Conservation (phyloP, 2,797 vertebrate genomes). For the Dicrostonyx torquatus region DNA sequence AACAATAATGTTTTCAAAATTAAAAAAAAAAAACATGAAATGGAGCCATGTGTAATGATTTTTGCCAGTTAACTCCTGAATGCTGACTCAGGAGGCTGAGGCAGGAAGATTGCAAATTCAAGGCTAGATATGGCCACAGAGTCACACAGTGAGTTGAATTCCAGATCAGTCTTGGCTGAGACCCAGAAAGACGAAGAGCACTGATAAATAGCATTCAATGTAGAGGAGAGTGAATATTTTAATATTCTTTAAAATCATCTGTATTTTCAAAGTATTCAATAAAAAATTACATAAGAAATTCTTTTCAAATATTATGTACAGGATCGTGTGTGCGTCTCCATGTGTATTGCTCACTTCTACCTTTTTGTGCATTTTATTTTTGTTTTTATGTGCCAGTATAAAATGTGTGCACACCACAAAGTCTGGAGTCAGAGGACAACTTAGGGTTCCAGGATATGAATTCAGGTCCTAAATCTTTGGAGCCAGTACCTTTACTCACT, state of each 20-base stretch:
- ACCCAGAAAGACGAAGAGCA: not conserved
- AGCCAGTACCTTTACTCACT: not conserved
- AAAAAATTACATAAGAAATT: not conserved
- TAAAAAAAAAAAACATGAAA: constrained; percentile 1
- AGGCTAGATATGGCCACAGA: not conserved
- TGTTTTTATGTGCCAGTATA: not conserved
- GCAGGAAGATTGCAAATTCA: not conserved
- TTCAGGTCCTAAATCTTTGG: not conserved
- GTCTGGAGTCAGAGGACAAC: not conserved
- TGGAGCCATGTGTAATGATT: not conserved
- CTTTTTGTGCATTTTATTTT: not conserved
- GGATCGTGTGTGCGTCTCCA: not conserved
- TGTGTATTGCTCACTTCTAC: not conserved
- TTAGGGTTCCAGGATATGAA: not conserved
- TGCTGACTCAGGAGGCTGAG: not conserved
- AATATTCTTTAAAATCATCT: constrained; percentile 22
- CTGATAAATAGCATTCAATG: not conserved
- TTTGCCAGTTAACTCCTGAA: too few relatives aligned
- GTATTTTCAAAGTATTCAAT: not conserved
- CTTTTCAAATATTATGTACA: not conserved
- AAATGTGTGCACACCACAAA: not conserved
- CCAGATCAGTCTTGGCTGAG: not conserved
- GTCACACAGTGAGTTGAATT: not conserved
- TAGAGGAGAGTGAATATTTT: not conserved
- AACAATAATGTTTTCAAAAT: not conserved